Base-by-base conservation (phyloP, 2,888 invertebrate species). In the Automeris io region DNA sequence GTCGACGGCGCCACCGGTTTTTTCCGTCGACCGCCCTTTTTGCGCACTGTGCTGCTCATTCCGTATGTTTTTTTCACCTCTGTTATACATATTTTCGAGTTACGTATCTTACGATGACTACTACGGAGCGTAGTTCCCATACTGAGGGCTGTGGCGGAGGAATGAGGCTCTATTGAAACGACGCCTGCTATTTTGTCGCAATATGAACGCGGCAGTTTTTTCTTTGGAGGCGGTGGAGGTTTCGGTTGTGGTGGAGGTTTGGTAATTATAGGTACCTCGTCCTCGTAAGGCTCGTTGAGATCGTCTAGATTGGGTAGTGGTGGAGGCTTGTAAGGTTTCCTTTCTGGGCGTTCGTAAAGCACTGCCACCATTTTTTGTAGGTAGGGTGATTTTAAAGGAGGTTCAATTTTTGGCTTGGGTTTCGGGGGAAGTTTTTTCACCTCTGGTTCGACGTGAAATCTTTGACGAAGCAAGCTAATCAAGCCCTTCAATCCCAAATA, bases 221-320 rank as follows among this genome's bases (percentile, higher is more conserved):
- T 80, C 40, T 75, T 80, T 0, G 80, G 75, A 2, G 72, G 74
- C 5, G 79, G 76, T 0, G 81, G 81, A 1, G 80, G 79, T 0
- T 75, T 74, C 0, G 68, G 70, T 0, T 62, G 71, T 0, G 75
- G 74, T 0, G 73, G 68, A 2, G 70, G 62, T 45, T 69, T 75
- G 0, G 40, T 45, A 12, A 70, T 53, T 1, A 49, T 3, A 3
- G 63, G 53, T 1, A 67, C 70, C 7, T 71, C 74, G 39, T 78
- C 78, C 34, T 77, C 74, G 21, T 63, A 72, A 1, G 79, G 77
- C 19, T 72, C 73, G 40, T 80, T 72, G 1, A 83, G 60, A 13
- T 61, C 69, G 2, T 76, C 70, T 22, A 83, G 50, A 47, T 81
- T 68, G 9, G 83, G 82, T 18, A 83, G 46, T 5, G 82, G 81